Conservation (phyloP, 2,888 invertebrate genomes). For the Myopa tessellatipennis region DNA sequence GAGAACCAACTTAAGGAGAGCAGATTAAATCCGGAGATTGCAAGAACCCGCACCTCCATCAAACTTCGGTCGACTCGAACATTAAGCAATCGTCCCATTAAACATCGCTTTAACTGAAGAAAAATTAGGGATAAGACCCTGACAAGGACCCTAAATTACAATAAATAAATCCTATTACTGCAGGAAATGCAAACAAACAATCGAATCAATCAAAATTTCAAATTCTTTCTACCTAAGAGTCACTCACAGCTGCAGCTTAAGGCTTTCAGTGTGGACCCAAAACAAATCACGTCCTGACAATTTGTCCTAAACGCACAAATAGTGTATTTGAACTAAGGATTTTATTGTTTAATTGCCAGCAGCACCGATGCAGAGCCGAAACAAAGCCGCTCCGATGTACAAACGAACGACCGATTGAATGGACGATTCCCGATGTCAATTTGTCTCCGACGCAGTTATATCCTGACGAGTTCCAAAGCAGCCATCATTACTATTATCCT, state of each 20-base stretch:
- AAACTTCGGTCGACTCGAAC: background rate
- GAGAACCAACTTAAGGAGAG: background rate
- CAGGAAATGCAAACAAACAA: background rate
- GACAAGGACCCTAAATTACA: background rate
- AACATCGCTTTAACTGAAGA: background rate
- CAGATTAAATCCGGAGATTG: background rate
- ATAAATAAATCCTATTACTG: background rate
- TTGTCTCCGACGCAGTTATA: constrained; percentile 32
- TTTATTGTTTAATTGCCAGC: constrained; percentile 38
- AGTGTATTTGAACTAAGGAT: background rate
- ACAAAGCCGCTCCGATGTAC: constrained; percentile 26
- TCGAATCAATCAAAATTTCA: constrained; percentile 38
- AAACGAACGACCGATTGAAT: background rate
- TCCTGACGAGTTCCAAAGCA: background rate
- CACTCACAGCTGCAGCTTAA: constrained; percentile 11
- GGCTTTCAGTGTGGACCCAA: background rate
- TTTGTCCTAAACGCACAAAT: constrained; percentile 35
- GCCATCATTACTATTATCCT: background rate
- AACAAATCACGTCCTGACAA: constrained; percentile 23
- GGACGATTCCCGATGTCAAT: constrained; percentile 27
- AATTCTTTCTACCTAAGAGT: background rate
- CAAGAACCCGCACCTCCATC: background rate
- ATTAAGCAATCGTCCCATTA: constrained; percentile 14
- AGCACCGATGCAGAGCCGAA: constrained; percentile 2
- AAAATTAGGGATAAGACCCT: constrained; percentile 22